Evolutionary conservation across 2,113 vertebrate species (phyloP).

Genomic region (Cyanoliseus patagonus): DNA sequence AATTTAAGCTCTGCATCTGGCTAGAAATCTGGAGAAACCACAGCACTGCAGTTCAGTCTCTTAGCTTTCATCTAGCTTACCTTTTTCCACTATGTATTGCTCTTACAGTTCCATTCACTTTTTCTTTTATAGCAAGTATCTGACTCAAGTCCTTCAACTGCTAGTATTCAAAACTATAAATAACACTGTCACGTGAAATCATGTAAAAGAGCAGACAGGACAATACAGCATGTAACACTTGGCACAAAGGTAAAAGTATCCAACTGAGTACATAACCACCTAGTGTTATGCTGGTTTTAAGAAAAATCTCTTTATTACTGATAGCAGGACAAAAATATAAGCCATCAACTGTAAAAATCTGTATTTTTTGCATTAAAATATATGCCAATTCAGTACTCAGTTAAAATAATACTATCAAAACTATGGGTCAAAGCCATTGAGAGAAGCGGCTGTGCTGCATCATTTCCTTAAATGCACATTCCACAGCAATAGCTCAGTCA

Average conservation of each 20-base stretch:
- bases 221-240: not conserved
- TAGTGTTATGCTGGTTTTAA: not conserved
- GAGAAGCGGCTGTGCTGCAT: not conserved
- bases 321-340: not conserved
- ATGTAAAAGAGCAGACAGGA: not conserved
- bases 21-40: not conserved
- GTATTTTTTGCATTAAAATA: not conserved
- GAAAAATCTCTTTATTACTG: not conserved
- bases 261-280: not conserved
- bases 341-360: not conserved
- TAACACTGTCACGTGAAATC: not conserved
- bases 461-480: not conserved
- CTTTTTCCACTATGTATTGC: not conserved
- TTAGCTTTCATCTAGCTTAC: not conserved
- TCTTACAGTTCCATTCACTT: not conserved
- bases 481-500: not conserved
- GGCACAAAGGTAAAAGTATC: not conserved
- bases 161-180: not conserved
- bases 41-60: not conserved
- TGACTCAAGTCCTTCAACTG: not conserved
- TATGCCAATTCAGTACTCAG: not conserved
- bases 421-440: fast-evolving
- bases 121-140: not conserved
- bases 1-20: not conserved
- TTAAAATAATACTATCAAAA: not conserved